Evolutionary conservation across 2,888 invertebrate species (phyloP), one percentile per base, ranked within the genome.

Genomic region (Conchocele bisecta): DNA sequence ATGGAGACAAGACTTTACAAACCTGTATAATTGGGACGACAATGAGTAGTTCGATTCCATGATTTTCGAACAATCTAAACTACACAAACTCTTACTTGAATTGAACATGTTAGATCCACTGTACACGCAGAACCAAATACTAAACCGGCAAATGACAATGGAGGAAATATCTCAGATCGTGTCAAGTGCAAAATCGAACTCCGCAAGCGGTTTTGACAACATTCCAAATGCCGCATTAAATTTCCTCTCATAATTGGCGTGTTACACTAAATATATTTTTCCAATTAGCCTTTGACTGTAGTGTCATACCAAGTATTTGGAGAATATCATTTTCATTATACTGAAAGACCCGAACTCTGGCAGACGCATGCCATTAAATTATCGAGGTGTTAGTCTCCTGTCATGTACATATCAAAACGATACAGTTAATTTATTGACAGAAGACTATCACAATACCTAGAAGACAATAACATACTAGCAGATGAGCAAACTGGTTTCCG

Each of bases 291-390:
- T 57, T 57, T 56, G 57, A 57, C 13, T 29, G 42, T 22, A 24
- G 29, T 57, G 1, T 42, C 9, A 37, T 42, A n/a, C 42, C 42
- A 5, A 39, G 39, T 22, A 42, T 42, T 3, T 54, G 37, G 37
- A 2, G 42, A 41, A 57, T 41, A 57, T 57, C 20, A 37, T 39
- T 26, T 33, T 20, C 29, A 28, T 31, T 17, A 57, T 57, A 26
- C 29, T 37, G n/a, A 57, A 57, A 41, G 57, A 57, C 11, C 2
- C 24, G 15, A 28, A 28, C 11, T 22, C 35, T 29, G 57, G 42
- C 24, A 41, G 29, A 42, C 57, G 57, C 15, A 26, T 56, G 24
- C 57, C 57, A 28, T 24, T 57, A 1, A 57, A 57, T n/a, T 57
- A 57, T 29, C 39, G 57, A 3, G 42, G 42, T 37, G 29, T 57